Evolutionary conservation across 2,888 invertebrate genomes (phyloP).

Genomic region (Sinhomidia bicolor): DNA sequence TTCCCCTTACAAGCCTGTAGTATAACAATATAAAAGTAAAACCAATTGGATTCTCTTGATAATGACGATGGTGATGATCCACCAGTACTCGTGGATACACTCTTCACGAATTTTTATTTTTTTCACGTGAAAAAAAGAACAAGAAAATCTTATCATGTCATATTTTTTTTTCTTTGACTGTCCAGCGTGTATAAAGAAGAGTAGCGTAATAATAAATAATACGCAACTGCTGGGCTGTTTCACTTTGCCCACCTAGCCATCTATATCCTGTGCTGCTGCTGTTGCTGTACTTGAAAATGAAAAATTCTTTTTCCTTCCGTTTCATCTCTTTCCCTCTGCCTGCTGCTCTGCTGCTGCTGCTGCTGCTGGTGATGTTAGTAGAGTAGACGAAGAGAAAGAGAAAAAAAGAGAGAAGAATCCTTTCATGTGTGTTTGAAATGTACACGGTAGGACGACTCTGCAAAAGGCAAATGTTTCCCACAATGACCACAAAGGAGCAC

Average conservation of each 20-base stretch:
- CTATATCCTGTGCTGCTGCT: conserved; percentile 6
- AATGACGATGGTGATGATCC: neutral
- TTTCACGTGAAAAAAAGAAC: neutral
- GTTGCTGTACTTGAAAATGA: conserved; percentile 7
- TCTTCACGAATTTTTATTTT: no score
- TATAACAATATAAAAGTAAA: conserved; percentile 25
- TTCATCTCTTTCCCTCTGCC: neutral
- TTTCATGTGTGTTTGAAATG: conserved; percentile 2
- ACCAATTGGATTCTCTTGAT: neutral
- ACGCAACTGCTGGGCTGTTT: neutral
- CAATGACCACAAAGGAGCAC: conserved; percentile 28
- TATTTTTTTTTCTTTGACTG: conserved; percentile 39
- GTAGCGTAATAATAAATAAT: no score
- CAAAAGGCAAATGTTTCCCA: conserved; percentile 36
- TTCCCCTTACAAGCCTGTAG: no score
- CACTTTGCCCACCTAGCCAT: neutral
- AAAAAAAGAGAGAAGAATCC: conserved; percentile 26
- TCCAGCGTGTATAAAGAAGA: neutral
- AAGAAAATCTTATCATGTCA: neutral
- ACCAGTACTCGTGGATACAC: no score
- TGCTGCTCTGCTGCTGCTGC: neutral
- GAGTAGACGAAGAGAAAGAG: no score
- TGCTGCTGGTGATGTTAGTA: neutral
- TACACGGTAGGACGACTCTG: neutral
- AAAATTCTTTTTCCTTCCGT: neutral